Evolutionary conservation across 2,888 invertebrate species (phyloP).

Genomic region (Terebella lapidaria): DNA sequence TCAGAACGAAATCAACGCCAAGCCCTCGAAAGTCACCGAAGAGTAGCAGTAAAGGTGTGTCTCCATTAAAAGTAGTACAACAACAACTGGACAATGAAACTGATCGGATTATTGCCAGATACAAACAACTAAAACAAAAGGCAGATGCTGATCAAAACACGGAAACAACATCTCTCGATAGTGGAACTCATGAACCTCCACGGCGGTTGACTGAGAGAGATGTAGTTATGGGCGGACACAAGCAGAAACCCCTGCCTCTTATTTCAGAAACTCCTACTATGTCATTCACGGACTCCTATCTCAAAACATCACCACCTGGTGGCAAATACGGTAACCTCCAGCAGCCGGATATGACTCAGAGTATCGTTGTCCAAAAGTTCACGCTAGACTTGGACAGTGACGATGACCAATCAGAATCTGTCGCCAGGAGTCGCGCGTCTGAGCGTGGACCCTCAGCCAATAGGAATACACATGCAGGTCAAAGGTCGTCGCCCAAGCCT

Average conservation of each 20-base stretch:
- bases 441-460: no score
- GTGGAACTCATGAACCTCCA: neutral
- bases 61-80: no score
- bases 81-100: neutral
- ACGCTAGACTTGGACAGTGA: neutral
- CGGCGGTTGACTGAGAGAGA: neutral
- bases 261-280: neutral
- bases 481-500: no score
- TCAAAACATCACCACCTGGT: neutral
- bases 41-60: neutral
- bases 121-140: no score
- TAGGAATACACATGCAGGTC: no score
- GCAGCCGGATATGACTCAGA: neutral
- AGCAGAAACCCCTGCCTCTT: neutral
- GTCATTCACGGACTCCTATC: neutral
- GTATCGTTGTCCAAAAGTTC: neutral
- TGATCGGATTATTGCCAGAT: neutral
- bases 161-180: no score
- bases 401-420: no score
- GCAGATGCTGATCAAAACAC: no score
- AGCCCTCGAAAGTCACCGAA: neutral
- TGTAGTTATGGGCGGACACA: neutral
- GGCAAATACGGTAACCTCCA: neutral
- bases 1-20: no score
- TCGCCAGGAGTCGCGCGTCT: no score